phyloP scores from a whole-genome alignment of 1,140 invertebrate species.

The Andrena cerasifolii region DNA sequence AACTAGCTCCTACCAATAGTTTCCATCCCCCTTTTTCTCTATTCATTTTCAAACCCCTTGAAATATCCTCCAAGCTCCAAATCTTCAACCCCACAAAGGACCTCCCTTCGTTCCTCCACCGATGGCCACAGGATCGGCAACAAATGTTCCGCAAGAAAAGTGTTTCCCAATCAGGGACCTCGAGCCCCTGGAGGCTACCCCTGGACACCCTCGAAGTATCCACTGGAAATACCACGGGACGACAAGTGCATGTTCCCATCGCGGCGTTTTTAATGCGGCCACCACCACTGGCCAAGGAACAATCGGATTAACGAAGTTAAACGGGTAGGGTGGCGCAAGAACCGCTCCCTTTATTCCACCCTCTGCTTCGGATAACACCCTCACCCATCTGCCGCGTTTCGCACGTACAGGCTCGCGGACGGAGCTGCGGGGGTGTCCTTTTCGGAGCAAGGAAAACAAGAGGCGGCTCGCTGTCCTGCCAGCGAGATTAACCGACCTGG shows the following conservation, averaged over 20 bases:
- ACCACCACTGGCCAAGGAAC: constrained; percentile 60
- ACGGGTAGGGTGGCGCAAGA: constrained; percentile 58
- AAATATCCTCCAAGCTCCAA: neutral
- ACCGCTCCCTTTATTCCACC: neutral
- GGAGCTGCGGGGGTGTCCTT: constrained; percentile 58
- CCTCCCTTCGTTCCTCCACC: neutral
- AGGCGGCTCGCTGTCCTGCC: neutral
- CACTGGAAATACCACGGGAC: constrained; percentile 40
- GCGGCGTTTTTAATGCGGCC: constrained; percentile 56
- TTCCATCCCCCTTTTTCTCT: too few relatives aligned
- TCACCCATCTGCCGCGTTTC: constrained; percentile 72
- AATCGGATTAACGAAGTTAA: constrained; percentile 77
- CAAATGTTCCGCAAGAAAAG: constrained; percentile 34
- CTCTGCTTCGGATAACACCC: neutral
- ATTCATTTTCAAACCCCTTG: neutral
- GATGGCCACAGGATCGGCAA: too few relatives aligned
- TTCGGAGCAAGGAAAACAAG: constrained; percentile 25
- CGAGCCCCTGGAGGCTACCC: too few relatives aligned
- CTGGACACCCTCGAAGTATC: neutral
- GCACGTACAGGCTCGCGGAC: constrained; percentile 60
- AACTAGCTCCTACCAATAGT: too few relatives aligned
- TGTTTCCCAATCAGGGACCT: neutral
- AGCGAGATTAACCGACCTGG: constrained; percentile 49
- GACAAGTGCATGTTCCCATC: constrained; percentile 75
- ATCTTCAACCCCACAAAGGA: neutral